Base-by-base conservation (phyloP, 2,113 vertebrate species). In the Xiphorhynchus elegans region DNA sequence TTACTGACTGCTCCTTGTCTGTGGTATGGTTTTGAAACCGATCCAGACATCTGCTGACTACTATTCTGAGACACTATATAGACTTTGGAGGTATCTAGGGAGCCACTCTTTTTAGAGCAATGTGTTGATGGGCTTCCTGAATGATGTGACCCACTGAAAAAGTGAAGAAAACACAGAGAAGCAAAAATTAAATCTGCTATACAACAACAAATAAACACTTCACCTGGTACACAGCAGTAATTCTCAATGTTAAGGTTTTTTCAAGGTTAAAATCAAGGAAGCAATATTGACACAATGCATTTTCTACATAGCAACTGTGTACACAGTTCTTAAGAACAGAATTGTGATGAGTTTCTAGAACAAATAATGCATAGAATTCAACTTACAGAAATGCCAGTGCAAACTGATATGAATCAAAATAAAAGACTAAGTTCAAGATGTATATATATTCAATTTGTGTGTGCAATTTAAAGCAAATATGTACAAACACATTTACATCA, bases 61-160 rank as follows among this genome's bases (percentile, higher is more conserved):
- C 97, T 96, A 40, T 96, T 94, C 96, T 99, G 99, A 0, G 99
- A 98, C 90, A 99, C 98, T 96, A 99, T 99, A 94, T 99, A 99
- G 90, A 99, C 99, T 97, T 98, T 99, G 97, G 99, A 99, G 29
- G 98, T 98, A 97, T 99, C 99, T 94, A 99, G 97, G 33, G 98
- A 99, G 49, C 98, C 98, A 50, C 97, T 98, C 94, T 97, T 98
- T 93, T 99, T 98, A 84, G 98, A 98, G 77, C 98, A 98, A 75
- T 99, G 98, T 50, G 98, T 97, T 9, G 98, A 98, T 14, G 99
- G 99, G 96, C 99, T 99, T 97, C 98, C 98, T 79, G 98, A 99
- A 95, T 99, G 99, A 95, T 98, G 99, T 21, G 99, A 99, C 50
- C 99, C 99, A 95, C 99, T 99, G 97, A 80, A 95, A 96, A 90